A percentile compares a stretch with the other conserved stretches of the same genome.
Conservation (phyloP, 2,113 vertebrate species). For the Gnathonemus longibarbis region DNA sequence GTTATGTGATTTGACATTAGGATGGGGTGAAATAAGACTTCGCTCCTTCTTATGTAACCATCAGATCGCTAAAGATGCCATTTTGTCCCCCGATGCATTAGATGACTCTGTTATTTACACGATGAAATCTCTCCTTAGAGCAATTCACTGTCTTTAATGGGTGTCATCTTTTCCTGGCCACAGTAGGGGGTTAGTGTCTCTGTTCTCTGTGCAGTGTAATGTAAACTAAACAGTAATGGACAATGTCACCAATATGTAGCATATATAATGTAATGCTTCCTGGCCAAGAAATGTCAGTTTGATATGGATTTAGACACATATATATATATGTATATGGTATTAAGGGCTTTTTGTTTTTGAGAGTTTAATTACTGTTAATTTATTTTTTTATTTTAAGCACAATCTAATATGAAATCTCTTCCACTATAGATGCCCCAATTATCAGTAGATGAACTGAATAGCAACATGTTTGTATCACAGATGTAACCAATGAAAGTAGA, state of each 20-base stretch:
- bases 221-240: neutral
- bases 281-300: neutral
- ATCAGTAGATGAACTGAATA: constrained; percentile 75
- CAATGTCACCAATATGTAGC: neutral
- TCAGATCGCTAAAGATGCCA: neutral
- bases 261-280: neutral
- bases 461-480: constrained; percentile 75
- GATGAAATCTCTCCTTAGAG: neutral
- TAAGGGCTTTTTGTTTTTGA: neutral
- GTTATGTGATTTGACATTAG: neutral
- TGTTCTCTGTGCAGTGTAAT: neutral
- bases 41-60: neutral
- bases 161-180: neutral
- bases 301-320: neutral
- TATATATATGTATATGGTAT: neutral
- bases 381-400: neutral
- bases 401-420: constrained; percentile 60
- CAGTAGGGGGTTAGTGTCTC: neutral
- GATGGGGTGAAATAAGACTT: neutral
- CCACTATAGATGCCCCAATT: constrained; percentile 69
- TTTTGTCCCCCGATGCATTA: neutral
- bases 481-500: constrained; percentile 65
- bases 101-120: neutral
- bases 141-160: neutral
- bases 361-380: neutral